Evolutionary conservation across 2,113 vertebrate species (phyloP).

Genomic region (Synodontis membranacea): DNA sequence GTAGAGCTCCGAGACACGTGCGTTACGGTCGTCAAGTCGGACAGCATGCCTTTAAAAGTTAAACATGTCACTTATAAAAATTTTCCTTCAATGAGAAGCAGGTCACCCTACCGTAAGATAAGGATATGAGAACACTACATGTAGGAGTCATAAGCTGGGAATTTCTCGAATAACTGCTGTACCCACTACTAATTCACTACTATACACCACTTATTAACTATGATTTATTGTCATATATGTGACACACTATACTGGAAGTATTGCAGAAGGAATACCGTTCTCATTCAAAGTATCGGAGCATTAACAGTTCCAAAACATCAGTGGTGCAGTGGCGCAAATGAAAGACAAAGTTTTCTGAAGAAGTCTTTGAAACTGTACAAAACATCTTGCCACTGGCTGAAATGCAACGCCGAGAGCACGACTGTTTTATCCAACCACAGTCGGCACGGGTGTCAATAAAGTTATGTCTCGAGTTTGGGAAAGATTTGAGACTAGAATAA

Average conservation of each 20-base stretch:
- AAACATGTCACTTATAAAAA: too few species aligned
- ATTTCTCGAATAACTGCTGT: not conserved
- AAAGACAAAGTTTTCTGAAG: not conserved
- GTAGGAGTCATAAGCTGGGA: not conserved
- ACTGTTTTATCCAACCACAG: slow-evolving; percentile 19
- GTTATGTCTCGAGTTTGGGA: not conserved
- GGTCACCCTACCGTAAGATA: not conserved
- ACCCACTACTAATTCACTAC: not conserved
- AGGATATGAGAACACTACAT: not conserved
- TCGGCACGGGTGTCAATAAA: not conserved
- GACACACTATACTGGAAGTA: not conserved
- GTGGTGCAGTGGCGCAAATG: not conserved
- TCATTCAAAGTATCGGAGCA: not conserved
- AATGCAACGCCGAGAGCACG: slow-evolving; percentile 10
- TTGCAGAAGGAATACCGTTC: not conserved
- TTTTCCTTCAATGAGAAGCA: not conserved
- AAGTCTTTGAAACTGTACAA: not conserved
- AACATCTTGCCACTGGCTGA: not conserved
- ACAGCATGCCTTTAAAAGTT: not conserved
- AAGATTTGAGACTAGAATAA: slow-evolving; percentile 33
- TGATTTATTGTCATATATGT: not conserved
- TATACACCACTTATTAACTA: not conserved
- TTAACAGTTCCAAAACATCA: not conserved
- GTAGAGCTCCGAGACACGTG: not conserved
- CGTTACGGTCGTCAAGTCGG: not conserved